Evolutionary conservation across 2,888 invertebrate genomes (phyloP).

Genomic region (Meloe dianella): DNA sequence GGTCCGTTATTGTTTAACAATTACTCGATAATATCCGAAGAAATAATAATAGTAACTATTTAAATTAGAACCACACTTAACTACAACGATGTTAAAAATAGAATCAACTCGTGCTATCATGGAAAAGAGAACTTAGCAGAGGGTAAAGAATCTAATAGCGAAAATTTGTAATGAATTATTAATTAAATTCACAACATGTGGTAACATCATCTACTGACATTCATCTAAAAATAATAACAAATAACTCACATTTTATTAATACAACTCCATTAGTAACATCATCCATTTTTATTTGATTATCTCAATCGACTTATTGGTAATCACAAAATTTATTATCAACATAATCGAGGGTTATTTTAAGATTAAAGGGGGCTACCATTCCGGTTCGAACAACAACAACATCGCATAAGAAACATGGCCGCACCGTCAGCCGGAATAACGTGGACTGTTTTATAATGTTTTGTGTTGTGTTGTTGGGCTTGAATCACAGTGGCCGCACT

Average conservation of each 20-base stretch:
- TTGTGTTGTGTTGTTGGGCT: constrained; percentile 1
- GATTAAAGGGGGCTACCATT: background rate
- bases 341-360: background rate
- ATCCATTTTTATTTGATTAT: too few species aligned
- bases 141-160: constrained; percentile 2
- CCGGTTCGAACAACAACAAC: background rate
- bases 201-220: constrained; percentile 13
- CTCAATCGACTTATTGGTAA: constrained; percentile 57
- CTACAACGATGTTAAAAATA: constrained; percentile 1
- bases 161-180: constrained; percentile 24
- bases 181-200: constrained; percentile 26
- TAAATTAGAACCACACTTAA: background rate
- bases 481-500: constrained; percentile 24
- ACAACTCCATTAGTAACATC: constrained; percentile 75
- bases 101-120: background rate
- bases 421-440: constrained; percentile 22
- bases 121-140: too few species aligned
- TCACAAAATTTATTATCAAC: background rate
- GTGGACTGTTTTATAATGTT: constrained; percentile 23
- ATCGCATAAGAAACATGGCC: constrained; percentile 33
- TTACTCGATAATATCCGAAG: background rate
- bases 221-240: constrained; percentile 5
- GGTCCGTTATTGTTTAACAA: background rate
- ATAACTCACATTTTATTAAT: constrained; percentile 74
- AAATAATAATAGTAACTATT: background rate